These are phyloP conservation scores for Ophonus ardosiacus DNA, from an alignment of 2,888 invertebrate species.

Conservation along the genomic window DNA sequence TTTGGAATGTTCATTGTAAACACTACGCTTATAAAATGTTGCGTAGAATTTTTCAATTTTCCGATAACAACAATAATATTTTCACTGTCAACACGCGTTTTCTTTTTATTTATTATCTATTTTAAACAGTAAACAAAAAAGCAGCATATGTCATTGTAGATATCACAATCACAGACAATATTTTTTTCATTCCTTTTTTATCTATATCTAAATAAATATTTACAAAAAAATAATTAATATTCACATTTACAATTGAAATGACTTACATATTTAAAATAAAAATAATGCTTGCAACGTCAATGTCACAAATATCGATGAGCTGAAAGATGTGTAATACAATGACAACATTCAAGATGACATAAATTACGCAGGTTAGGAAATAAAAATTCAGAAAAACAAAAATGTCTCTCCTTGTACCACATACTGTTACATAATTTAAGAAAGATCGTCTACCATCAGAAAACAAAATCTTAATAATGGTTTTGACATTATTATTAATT, in stretches of 20 bases:
- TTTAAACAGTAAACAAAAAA: neutral
- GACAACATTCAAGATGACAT: neutral
- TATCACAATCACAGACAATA: too few species aligned
- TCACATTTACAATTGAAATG: neutral
- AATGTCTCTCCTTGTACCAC: neutral
- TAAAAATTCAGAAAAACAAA: neutral
- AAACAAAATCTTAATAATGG: neutral
- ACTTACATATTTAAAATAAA: neutral
- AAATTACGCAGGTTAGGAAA: neutral
- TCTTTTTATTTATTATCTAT: neutral
- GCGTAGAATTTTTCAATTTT: conserved; percentile 7
- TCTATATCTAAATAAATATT: neutral
- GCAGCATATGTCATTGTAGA: neutral
- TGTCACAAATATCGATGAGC: neutral
- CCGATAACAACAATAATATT: neutral
- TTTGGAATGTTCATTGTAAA: conserved; percentile 36
- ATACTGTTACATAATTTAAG: neutral
- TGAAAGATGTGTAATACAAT: neutral
- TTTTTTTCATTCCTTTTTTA: neutral
- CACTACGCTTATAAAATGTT: conserved; percentile 27
- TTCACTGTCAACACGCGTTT: neutral
- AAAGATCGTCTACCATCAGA: neutral
- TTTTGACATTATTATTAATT: neutral
- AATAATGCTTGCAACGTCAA: neutral
- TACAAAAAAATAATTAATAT: neutral